A percentile compares a stretch with the other conserved stretches of the same genome.
These are phyloP conservation scores for Polyploca ridens DNA, from an alignment of 2,888 invertebrate species.

Conservation along the genomic window DNA sequence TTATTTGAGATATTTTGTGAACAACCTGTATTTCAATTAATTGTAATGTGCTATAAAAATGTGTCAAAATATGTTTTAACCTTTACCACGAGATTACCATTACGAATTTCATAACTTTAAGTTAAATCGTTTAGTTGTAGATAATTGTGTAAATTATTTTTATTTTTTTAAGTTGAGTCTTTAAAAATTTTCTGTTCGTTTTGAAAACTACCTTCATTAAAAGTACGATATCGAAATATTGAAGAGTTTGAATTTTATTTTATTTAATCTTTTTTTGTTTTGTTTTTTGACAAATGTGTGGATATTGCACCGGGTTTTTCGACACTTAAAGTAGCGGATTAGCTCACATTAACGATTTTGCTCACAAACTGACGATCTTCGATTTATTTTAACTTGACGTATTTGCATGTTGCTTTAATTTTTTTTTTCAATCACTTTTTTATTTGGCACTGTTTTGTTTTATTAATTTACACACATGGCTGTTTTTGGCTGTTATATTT, in stretches of 20 bases:
- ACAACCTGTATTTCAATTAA: background rate
- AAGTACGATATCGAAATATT: slow-evolving; percentile 4
- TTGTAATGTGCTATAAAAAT: background rate
- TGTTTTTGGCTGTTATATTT: slow-evolving; percentile 74
- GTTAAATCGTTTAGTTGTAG: slow-evolving; percentile 17
- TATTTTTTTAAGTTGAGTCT: slow-evolving; percentile 28
- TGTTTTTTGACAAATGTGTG: background rate
- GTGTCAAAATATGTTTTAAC: background rate
- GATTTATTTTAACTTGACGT: background rate
- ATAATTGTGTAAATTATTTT: slow-evolving; percentile 21
- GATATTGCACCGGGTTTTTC: background rate
- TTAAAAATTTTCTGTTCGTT: slow-evolving; percentile 34
- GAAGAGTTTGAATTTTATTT: slow-evolving; percentile 27
- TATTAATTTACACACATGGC: slow-evolving; percentile 45
- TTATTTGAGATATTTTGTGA: too few relatives aligned
- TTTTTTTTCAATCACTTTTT: slow-evolving; percentile 12
- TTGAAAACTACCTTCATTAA: background rate
- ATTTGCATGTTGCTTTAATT: slow-evolving; percentile 11
- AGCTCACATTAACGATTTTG: slow-evolving; percentile 11
- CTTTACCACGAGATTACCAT: slow-evolving; percentile 48
- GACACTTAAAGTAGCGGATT: background rate
- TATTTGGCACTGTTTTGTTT: slow-evolving; percentile 15
- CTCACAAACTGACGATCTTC: slow-evolving; percentile 2
- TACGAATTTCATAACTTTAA: slow-evolving; percentile 43
- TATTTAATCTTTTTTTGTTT: slow-evolving; percentile 13